phyloP scores from a whole-genome alignment of 1,140 invertebrate species.

The Parapsyche elsis region DNA sequence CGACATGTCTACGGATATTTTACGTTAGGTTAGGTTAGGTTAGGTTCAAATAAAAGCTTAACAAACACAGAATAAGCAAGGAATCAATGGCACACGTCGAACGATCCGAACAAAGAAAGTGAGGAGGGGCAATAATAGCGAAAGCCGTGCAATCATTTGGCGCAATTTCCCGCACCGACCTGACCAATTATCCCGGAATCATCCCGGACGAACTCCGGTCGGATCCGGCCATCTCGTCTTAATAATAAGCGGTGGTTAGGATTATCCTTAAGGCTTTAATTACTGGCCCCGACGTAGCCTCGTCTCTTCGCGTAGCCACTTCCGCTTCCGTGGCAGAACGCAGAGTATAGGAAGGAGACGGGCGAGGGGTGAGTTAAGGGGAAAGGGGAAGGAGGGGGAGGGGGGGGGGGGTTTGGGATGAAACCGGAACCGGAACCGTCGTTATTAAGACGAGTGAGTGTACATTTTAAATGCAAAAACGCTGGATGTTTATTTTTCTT shows the following conservation, averaged over 20 bases:
- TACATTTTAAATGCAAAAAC: not conserved
- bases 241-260: slow-evolving; percentile 37
- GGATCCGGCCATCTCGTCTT: slow-evolving; percentile 26
- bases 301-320: slow-evolving; percentile 13
- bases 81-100: too few species aligned
- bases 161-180: slow-evolving; percentile 4
- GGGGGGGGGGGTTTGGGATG: not conserved
- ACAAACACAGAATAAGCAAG: too few species aligned
- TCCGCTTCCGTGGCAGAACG: slow-evolving; percentile 34
- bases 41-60: too few species aligned
- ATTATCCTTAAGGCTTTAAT: slow-evolving; percentile 45
- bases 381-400: too few species aligned
- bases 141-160: not conserved
- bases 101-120: too few species aligned
- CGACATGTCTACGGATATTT: too few species aligned
- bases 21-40: too few species aligned
- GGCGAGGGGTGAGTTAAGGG: slow-evolving; percentile 1
- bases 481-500: slow-evolving; percentile 31
- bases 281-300: slow-evolving; percentile 30
- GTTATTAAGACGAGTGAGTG: not conserved
- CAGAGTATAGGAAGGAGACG: slow-evolving; percentile 2
- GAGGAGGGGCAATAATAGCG: not conserved
- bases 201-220: not conserved
- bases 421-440: slow-evolving; percentile 6
- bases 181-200: slow-evolving; percentile 38